These are phyloP conservation scores for Tangara arthus DNA, from an alignment of 2,797 vertebrate species.

Conservation along the genomic window DNA sequence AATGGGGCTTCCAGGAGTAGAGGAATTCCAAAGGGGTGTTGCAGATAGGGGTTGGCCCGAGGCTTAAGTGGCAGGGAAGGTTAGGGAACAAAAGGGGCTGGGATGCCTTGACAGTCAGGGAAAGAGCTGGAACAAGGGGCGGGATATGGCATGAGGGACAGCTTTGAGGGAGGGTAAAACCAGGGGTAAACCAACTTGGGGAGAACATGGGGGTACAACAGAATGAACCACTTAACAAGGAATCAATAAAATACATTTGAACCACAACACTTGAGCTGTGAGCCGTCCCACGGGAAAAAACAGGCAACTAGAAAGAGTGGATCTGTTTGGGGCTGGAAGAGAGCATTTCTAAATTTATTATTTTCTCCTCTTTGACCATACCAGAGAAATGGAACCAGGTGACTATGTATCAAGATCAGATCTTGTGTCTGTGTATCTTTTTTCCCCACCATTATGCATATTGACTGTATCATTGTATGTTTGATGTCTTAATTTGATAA, in stretches of 20 bases:
- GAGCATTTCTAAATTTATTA: not conserved
- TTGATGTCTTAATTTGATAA: not conserved
- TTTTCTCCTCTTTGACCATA: not conserved
- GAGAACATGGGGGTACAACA: not conserved
- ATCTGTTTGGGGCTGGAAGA: not conserved
- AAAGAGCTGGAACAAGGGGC: not conserved
- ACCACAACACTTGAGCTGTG: not conserved
- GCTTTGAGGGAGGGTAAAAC: not conserved
- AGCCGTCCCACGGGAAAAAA: not conserved
- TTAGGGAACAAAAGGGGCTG: not conserved
- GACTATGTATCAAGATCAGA: not conserved
- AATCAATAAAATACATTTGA: not conserved
- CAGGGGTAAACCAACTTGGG: not conserved
- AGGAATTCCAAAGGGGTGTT: not conserved
- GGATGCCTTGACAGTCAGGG: not conserved
- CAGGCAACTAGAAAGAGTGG: not conserved
- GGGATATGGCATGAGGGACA: not conserved
- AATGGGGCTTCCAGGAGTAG: not conserved
- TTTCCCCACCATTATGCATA: not conserved
- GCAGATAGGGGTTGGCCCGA: not conserved
- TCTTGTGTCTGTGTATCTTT: not conserved
- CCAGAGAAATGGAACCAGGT: not conserved
- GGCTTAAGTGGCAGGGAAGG: not conserved
- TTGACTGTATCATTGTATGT: not conserved
- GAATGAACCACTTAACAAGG: not conserved